Conservation (phyloP, 1,140 invertebrate genomes). For the Belonocnema kinseyi region DNA sequence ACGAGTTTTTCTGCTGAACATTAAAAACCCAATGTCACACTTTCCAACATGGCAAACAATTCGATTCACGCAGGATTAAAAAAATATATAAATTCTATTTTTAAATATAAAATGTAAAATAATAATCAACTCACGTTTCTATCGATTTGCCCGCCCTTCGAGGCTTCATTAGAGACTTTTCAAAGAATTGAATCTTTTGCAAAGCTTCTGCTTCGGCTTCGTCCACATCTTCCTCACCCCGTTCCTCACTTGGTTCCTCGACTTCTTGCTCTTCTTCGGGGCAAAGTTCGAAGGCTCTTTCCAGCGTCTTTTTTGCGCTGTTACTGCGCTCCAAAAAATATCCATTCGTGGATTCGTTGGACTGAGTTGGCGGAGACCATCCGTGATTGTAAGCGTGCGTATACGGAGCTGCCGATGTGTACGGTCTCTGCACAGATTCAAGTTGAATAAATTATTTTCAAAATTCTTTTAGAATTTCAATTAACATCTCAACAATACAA, state of each 20-base stretch:
- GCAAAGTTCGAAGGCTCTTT: conserved; percentile 88
- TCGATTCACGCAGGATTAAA: too few species aligned
- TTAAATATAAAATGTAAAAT: too few species aligned
- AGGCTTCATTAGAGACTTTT: neutral
- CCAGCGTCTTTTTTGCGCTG: conserved; percentile 92
- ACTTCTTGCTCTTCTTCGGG: conserved; percentile 83
- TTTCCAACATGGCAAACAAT: too few species aligned
- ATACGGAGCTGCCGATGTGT: conserved; percentile 78
- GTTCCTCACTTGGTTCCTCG: conserved; percentile 65
- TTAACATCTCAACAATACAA: neutral
- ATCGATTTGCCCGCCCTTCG: too few species aligned
- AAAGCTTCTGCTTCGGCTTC: conserved; percentile 43
- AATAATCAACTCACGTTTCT: too few species aligned
- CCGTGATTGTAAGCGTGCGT: conserved; percentile 92
- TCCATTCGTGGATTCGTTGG: conserved; percentile 96
- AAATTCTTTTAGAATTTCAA: conserved; percentile 30
- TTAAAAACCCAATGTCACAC: too few species aligned
- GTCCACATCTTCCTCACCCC: conserved; percentile 43
- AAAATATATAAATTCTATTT: too few species aligned
- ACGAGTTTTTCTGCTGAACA: too few species aligned
- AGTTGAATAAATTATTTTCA: neutral
- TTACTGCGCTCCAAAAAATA: conserved; percentile 96
- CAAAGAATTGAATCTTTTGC: neutral
- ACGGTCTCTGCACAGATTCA: conserved; percentile 76
- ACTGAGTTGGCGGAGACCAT: conserved; percentile 95